phyloP scores from a whole-genome alignment of 2,888 invertebrate species.

The Podotricha telesiphe region DNA sequence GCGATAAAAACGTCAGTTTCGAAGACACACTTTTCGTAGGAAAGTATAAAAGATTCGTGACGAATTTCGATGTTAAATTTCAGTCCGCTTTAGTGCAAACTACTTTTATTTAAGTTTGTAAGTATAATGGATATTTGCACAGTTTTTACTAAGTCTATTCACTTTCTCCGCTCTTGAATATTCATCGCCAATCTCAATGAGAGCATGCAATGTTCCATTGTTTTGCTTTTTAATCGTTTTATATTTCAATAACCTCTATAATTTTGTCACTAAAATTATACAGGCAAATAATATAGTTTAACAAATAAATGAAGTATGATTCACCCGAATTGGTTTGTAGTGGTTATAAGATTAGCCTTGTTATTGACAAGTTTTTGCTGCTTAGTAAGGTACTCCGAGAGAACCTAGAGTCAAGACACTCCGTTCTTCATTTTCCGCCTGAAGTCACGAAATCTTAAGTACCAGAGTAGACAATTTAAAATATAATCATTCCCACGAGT shows the following conservation, averaged over 20 bases:
- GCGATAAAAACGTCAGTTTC: conserved; percentile 1
- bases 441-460: too few relatives aligned
- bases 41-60: background rate
- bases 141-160: conserved; percentile 32
- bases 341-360: background rate
- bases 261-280: background rate
- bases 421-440: too few relatives aligned
- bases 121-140: conserved; percentile 36
- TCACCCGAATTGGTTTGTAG: background rate
- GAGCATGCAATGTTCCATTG: conserved; percentile 35
- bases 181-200: conserved; percentile 34
- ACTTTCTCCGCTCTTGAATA: conserved; percentile 39
- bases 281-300: background rate
- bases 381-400: too few relatives aligned
- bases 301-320: background rate
- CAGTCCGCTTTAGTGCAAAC: conserved; percentile 10
- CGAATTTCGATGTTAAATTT: conserved; percentile 14
- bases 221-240: conserved; percentile 35
- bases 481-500: too few relatives aligned
- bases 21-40: background rate
- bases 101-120: conserved; percentile 32
- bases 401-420: too few relatives aligned
- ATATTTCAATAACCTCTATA: conserved; percentile 20
- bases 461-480: too few relatives aligned
- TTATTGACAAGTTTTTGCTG: too few relatives aligned